A percentile compares a stretch with the other conserved stretches of the same genome.
These are phyloP conservation scores for Achlya flavicornis DNA, from an alignment of 2,888 invertebrate species.

Conservation along the genomic window DNA sequence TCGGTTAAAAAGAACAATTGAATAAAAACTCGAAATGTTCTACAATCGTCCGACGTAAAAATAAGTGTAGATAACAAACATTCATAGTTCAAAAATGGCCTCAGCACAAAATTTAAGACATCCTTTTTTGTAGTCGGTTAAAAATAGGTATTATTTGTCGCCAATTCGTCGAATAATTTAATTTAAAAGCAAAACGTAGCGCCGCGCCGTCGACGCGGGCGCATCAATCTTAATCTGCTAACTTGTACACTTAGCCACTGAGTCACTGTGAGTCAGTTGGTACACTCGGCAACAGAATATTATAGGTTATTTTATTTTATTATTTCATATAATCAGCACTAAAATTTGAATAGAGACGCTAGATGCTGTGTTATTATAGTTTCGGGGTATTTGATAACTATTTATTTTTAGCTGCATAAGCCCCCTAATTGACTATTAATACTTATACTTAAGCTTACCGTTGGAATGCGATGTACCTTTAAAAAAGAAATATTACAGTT, in stretches of 20 bases:
- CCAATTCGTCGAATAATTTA: constrained; percentile 42
- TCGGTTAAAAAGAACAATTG: too few species aligned
- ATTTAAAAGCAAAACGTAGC: constrained; percentile 38
- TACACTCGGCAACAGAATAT: constrained; percentile 23
- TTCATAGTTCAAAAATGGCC: background rate
- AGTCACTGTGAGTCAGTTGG: constrained; percentile 55
- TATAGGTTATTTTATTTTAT: background rate
- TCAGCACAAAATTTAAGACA: background rate
- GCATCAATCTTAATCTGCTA: constrained; percentile 72
- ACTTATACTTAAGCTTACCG: constrained; percentile 8
- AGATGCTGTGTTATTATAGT: too few species aligned
- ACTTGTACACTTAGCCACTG: constrained; percentile 46
- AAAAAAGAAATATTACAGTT: background rate
- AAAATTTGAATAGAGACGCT: too few species aligned
- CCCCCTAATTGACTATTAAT: background rate
- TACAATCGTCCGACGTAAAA: background rate
- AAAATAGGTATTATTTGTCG: constrained; percentile 42
- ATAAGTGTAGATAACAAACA: background rate
- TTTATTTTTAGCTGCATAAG: too few species aligned
- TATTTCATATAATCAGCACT: too few species aligned
- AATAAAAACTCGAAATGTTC: too few species aligned
- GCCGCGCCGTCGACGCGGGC: constrained; percentile 22
- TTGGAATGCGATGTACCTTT: constrained; percentile 4
- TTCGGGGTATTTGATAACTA: too few species aligned
- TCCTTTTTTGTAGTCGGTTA: background rate